These are phyloP conservation scores for Parazoanthus swiftii DNA, from an alignment of 92 coral and sea anemone genomes.

Conservation along the genomic window DNA sequence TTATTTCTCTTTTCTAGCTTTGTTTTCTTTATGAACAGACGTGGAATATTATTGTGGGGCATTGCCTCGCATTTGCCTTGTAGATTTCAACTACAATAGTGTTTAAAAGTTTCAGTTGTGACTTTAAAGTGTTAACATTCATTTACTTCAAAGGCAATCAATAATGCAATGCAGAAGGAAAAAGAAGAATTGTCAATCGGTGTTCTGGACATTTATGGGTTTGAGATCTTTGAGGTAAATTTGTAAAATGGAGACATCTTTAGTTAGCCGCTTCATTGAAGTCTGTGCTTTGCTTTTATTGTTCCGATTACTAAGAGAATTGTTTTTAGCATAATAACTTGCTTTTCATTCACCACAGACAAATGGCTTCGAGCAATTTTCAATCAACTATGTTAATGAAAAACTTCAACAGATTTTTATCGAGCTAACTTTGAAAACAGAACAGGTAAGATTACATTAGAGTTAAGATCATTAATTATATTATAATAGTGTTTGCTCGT, in stretches of 20 bases:
- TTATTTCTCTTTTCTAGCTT: too few relatives aligned
- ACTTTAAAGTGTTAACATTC: too few relatives aligned
- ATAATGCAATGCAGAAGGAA: constrained; percentile 81
- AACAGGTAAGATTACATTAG: constrained; percentile 60
- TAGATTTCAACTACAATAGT: too few relatives aligned
- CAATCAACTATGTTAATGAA: constrained; percentile 94
- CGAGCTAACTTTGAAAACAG: constrained; percentile 84
- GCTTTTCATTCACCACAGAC: constrained; percentile 40
- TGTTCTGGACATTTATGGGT: constrained; percentile 91
- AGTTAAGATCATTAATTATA: too few relatives aligned
- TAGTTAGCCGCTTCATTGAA: neutral
- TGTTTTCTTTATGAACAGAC: too few relatives aligned
- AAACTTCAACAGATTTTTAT: constrained; percentile 93
- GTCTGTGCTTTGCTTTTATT: too few relatives aligned
- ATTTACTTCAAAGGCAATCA: constrained; percentile 57
- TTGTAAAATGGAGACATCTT: too few relatives aligned
- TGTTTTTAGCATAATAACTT: neutral
- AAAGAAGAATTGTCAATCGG: constrained; percentile 83
- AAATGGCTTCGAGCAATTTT: constrained; percentile 94
- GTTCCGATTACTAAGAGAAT: neutral
- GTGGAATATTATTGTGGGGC: too few relatives aligned
- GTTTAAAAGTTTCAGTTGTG: too few relatives aligned
- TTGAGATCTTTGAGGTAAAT: constrained; percentile 85
- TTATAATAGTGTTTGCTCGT: too few relatives aligned
- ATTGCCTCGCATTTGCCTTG: too few relatives aligned